Conservation (phyloP, 1,140 invertebrate species). For the Teleopsis dalmanni region DNA sequence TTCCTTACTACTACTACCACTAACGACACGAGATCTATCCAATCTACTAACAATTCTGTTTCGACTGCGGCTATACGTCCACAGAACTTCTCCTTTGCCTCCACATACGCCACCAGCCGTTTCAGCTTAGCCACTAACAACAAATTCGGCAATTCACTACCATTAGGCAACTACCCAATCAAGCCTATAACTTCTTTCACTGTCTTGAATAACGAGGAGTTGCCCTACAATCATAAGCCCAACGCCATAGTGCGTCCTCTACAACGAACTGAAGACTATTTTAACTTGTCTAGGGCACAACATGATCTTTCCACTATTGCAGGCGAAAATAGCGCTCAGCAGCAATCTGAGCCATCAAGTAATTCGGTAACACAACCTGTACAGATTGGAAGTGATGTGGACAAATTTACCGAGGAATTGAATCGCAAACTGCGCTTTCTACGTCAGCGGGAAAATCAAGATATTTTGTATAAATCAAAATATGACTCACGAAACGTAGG, state of each 20-base stretch:
- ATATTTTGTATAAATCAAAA: background rate
- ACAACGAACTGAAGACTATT: constrained; percentile 33
- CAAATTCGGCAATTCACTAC: constrained; percentile 7
- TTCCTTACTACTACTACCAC: constrained; percentile 1
- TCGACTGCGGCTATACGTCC: too few relatives aligned
- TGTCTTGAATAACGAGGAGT: constrained; percentile 24
- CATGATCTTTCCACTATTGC: too few relatives aligned
- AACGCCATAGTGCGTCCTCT: constrained; percentile 49
- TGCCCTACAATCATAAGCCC: constrained; percentile 29
- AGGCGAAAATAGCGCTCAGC: too few relatives aligned
- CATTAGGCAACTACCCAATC: constrained; percentile 25
- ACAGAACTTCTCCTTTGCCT: constrained; percentile 38
- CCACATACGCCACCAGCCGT: constrained; percentile 28
- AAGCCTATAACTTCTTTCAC: constrained; percentile 32
- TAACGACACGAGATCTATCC: background rate
- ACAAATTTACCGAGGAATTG: constrained; percentile 37
- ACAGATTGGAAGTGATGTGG: constrained; percentile 21
- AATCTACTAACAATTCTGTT: too few relatives aligned
- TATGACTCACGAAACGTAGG: constrained; percentile 5
- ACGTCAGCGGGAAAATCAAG: constrained; percentile 14
- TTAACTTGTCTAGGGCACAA: too few relatives aligned
- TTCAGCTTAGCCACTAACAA: constrained; percentile 8
- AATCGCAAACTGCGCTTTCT: constrained; percentile 34
- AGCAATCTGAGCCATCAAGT: background rate
- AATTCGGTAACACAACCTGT: constrained; percentile 17